Conservation (phyloP, 2,888 invertebrate genomes). For the Homarus gammarus region DNA sequence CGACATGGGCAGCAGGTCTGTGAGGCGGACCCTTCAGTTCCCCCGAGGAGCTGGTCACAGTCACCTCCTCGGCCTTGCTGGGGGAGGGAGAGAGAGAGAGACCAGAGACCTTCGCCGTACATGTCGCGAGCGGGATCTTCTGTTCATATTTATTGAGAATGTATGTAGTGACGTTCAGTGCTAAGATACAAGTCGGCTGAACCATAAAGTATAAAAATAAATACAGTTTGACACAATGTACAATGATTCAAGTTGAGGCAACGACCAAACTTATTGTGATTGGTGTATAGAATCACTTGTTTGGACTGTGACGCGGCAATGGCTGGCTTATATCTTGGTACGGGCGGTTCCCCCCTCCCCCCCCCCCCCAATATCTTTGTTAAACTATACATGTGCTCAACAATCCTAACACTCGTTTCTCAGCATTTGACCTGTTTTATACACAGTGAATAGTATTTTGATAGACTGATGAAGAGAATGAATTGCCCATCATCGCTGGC, state of each 20-base stretch:
- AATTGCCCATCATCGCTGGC: not conserved
- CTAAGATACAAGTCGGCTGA: conserved; percentile 52
- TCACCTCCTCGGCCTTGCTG: not conserved
- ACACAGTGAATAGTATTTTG: conserved; percentile 1
- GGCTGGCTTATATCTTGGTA: conserved; percentile 52
- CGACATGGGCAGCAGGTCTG: not conserved
- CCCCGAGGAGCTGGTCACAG: not conserved
- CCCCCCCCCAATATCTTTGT: conserved; percentile 50
- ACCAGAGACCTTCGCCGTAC: not conserved
- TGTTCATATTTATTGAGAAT: conserved; percentile 69
- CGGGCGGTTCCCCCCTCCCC: conserved; percentile 2
- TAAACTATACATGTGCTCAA: conserved; percentile 68
- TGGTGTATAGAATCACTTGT: no score
- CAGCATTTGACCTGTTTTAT: conserved; percentile 26
- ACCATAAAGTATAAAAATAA: conserved; percentile 2
- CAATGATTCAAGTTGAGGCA: not conserved
- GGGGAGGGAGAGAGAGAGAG: not conserved
- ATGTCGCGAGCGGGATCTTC: not conserved
- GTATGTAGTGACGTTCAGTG: conserved; percentile 61
- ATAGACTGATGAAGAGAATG: not conserved
- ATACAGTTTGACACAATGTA: not conserved
- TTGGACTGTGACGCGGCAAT: not conserved
- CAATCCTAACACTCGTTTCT: conserved; percentile 25
- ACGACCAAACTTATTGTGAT: no score
- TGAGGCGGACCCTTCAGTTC: not conserved